Evolutionary conservation across 1,140 invertebrate species (phyloP), one percentile per base, ranked within the genome.

Genomic region (Trichoplusia ni): DNA sequence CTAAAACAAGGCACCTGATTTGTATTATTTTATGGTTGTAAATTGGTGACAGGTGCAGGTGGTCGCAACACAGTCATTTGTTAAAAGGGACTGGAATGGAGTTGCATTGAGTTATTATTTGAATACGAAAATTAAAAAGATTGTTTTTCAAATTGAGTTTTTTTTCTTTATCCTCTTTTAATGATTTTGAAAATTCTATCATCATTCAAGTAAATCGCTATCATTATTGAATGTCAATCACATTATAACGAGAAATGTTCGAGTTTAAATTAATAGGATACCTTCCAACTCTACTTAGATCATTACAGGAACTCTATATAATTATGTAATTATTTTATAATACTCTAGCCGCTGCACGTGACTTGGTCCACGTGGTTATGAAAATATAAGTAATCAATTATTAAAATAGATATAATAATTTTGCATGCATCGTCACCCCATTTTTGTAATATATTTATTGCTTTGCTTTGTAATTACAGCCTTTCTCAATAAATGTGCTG

Each of bases 31-130:
- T 71, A 69, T 73, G 35, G 63, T 73, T 59, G 63, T 49, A 79
- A 73, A 75, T 79, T 72, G 25, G 64, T 70, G 72, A 75, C 77
- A 81, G 75, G 53, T 78, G 75, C 64, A 75, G 49, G 29, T 70
- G 67, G 56, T 49, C 53, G 51, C 25, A 23, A 66, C 58, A 44
- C 38, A 56, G 64, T 73, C 67, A 71, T 75, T 75, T 72, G 65
- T 76, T 70, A 69, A 35, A 67, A 61, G 8, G 38, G 61, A 64
- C 56, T 51, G 54, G 58, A 70, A 33, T 51, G 44, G 29, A 66
- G 68, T n/a, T 40, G 38, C 62, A 76, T 81, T 74, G 67, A 78
- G 71, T 77, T 73, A 74, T 73, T 75, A 72, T 66, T 56, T 44
- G n/a, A 13, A 54, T 19, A 64, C 61, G 63, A 64, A 46, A 64